These are phyloP conservation scores for Biston betularia DNA, from an alignment of 2,888 invertebrate genomes.

Conservation along the genomic window DNA sequence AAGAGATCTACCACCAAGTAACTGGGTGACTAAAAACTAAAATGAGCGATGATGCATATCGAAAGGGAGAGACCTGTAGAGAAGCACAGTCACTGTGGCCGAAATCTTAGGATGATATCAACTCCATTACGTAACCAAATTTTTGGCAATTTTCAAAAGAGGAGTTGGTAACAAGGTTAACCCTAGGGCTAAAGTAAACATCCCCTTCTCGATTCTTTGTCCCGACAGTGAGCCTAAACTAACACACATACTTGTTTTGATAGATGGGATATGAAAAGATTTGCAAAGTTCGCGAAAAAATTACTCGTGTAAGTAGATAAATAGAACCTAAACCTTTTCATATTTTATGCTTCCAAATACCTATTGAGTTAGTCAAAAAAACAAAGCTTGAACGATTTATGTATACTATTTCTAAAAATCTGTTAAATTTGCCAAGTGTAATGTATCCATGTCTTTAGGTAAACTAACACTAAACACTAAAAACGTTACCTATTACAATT, in stretches of 20 bases:
- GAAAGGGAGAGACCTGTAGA: too few species aligned
- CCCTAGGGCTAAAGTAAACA: constrained; percentile 18
- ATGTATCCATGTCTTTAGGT: neutral
- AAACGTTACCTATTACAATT: too few species aligned
- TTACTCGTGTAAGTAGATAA: constrained; percentile 18
- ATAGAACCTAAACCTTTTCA: constrained; percentile 6
- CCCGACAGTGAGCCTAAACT: constrained; percentile 26
- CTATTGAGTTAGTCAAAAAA: neutral
- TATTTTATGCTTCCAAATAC: constrained; percentile 4
- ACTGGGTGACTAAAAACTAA: too few species aligned
- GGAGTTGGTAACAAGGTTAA: constrained; percentile 19
- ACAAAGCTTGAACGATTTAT: neutral
- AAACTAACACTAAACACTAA: too few species aligned
- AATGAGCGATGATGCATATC: too few species aligned
- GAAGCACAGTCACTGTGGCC: too few species aligned
- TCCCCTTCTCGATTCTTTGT: constrained; percentile 19
- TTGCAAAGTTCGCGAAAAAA: constrained; percentile 23
- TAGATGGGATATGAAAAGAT: constrained; percentile 33
- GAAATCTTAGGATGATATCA: too few species aligned
- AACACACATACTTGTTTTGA: constrained; percentile 30
- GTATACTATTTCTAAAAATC: neutral
- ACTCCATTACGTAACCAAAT: neutral
- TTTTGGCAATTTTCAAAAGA: neutral
- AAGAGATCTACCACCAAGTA: too few species aligned
- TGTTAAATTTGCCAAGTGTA: neutral